These are phyloP conservation scores for Sinocyclocheilus rhinocerous DNA, from an alignment of 2,113 vertebrate genomes.

Conservation along the genomic window DNA sequence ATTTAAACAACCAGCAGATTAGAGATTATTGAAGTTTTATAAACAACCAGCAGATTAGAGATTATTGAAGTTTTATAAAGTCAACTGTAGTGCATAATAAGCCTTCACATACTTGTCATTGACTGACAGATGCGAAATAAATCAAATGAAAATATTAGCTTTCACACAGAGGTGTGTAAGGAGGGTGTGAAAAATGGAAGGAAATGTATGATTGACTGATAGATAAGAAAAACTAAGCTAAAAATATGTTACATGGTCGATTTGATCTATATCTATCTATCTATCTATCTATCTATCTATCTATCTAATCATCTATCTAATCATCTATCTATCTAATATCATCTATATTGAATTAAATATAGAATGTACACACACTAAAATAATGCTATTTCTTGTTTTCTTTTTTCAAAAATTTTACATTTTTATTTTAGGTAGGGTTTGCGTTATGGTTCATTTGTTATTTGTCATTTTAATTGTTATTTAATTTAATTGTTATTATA, in stretches of 20 bases:
- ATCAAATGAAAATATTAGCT: not conserved
- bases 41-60: not conserved
- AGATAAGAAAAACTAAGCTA: not conserved
- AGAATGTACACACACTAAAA: not conserved
- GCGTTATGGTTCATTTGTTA: not conserved
- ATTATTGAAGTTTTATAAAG: not conserved
- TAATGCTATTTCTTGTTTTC: not conserved
- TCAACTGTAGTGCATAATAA: not conserved
- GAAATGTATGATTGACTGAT: not conserved
- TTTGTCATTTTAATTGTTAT: not conserved
- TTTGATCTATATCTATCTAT: not conserved
- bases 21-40: not conserved
- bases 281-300: not conserved
- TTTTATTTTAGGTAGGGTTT: not conserved
- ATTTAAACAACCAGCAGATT: not conserved
- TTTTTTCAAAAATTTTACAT: not conserved
- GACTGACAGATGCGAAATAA: conserved; percentile 8
- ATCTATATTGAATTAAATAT: not conserved
- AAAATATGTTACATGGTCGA: not conserved
- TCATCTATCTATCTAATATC: not conserved
- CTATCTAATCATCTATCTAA: not conserved
- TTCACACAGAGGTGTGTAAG: not conserved
- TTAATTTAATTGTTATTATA: not conserved
- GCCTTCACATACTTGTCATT: not conserved
- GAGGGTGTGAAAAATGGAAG: not conserved